Base-by-base conservation (phyloP, 1,140 invertebrate species). In the Cylas formicarius region DNA sequence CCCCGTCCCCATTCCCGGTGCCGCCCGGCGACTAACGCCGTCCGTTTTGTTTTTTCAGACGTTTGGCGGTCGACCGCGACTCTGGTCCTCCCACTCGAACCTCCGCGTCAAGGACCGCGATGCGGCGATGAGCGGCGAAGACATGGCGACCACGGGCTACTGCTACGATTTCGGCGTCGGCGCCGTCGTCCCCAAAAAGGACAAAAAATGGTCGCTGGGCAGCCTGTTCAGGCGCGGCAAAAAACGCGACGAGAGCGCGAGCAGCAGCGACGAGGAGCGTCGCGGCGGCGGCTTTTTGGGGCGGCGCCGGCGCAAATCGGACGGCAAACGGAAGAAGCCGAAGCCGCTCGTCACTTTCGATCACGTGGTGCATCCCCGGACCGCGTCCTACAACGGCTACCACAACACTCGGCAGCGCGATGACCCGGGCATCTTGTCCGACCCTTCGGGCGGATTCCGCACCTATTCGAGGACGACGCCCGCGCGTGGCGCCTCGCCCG, bases 161-260 rank as follows among this genome's bases (percentile, higher is more conserved):
- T 44, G 53, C 32, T 63, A 63, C 36, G 58, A 62, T 44, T 61
- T 59, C 32, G 56, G 58, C 1, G 64, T 63, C 18, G 61, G 62
- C 35, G 44, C 54, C n/a, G 24, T 47, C 17, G n/a, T n/a, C n/a
- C n/a, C n/a, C n/a, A 71, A 71, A 46, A 71, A 69, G 44, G 63
- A 77, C 33, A 81, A 81, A 61, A 83, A 82, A 66, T 84, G 82
- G 82, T 79, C 80, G 0, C 71, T 84, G 4, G 81, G 81, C 11
- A 77, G 78, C 51, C 67, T 86, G 2, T 81, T 84, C 52, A 69
- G 78, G 52, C 66, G 77, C 59, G 80, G 78, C 63, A 80, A 80
- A 62, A 80, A 80, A 50, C n/a, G n/a, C n/a, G n/a, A n/a, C n/a
- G 67, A 70, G n/a, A 71, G 72, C 41, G 71, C 70, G 36, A 73